Base-by-base conservation (phyloP, 2,797 vertebrate genomes). In the Pangasius djambal region DNA sequence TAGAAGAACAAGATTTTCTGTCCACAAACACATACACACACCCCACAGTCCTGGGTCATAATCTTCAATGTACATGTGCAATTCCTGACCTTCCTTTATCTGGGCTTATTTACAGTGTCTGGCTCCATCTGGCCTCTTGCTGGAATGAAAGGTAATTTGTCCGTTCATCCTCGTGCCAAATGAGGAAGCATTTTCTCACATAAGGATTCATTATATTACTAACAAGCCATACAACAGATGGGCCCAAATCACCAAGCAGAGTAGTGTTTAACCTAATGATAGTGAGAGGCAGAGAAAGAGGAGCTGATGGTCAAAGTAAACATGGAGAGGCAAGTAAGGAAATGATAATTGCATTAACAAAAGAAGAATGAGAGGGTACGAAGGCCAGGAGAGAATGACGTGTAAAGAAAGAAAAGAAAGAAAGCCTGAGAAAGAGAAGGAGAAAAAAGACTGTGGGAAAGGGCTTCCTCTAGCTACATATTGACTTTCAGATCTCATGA, bases 181-280 rank as follows among this genome's bases (percentile, higher is more conserved):
- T 87, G 84, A 89, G 72, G 89, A 79, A 85, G 74, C 63, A 86
- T 89, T 91, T 89, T 86, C 87, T 87, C 87, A 90, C 90, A 90
- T 91, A 91, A 90, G 89, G 90, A 92, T 91, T 90, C 83, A 92
- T 92, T 91, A 90, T 90, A 89, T 89, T 89, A 67, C 91, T 89
- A 91, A 87, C 88, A 86, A 91, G 88, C 84, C 89, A 85, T 87
- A 90, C 84, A 88, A 79, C 91, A 89, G 91, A 91, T 93, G 91
- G 85, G 85, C 88, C 88, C 87, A 67, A 89, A 89, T 85, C 88
- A 90, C 57, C 55, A 86, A 70, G 44, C 89, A 81, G 74, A 84
- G 88, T 88, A 69, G 65, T 59, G 40, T 63, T 89, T 90, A 81
- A 84, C 88, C 88, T 89, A 88, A 77, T 85, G 83, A 86, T 86